These are phyloP conservation scores for Melanostoma scalare DNA, from an alignment of 2,888 invertebrate genomes.

Conservation along the genomic window DNA sequence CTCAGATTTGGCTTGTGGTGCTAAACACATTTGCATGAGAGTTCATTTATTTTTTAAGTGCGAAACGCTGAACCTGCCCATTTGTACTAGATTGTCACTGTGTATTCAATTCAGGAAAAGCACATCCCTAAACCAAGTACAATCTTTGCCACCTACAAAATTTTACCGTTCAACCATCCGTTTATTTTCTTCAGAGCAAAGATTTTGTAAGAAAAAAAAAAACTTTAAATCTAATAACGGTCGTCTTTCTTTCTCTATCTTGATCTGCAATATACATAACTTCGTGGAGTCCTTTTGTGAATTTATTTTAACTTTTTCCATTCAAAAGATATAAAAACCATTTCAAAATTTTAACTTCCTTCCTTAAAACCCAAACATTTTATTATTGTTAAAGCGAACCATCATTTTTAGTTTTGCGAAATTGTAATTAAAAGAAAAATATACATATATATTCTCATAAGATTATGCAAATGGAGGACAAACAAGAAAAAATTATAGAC, in stretches of 20 bases:
- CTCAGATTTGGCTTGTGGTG: too few relatives aligned
- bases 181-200: conserved; percentile 60
- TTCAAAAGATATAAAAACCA: background rate
- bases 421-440: too few relatives aligned
- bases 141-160: background rate
- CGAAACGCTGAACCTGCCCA: too few relatives aligned
- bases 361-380: background rate
- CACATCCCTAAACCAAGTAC: conserved; percentile 7
- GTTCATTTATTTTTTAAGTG: too few relatives aligned
- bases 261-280: conserved; percentile 44
- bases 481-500: background rate
- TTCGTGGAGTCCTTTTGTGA: conserved; percentile 66
- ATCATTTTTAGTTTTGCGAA: too few relatives aligned
- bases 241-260: conserved; percentile 26
- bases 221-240: conserved; percentile 54
- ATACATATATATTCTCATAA: too few relatives aligned
- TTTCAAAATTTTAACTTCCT: background rate
- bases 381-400: background rate
- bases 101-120: too few relatives aligned
- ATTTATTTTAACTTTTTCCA: conserved; percentile 35
- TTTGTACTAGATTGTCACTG: conserved; percentile 15
- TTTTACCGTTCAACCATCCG: conserved; percentile 58
- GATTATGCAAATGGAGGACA: conserved; percentile 19
- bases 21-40: too few relatives aligned
- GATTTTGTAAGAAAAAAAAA: conserved; percentile 48